Conservation (phyloP, 2,888 invertebrate species). For the Yponomeuta evonymella region DNA sequence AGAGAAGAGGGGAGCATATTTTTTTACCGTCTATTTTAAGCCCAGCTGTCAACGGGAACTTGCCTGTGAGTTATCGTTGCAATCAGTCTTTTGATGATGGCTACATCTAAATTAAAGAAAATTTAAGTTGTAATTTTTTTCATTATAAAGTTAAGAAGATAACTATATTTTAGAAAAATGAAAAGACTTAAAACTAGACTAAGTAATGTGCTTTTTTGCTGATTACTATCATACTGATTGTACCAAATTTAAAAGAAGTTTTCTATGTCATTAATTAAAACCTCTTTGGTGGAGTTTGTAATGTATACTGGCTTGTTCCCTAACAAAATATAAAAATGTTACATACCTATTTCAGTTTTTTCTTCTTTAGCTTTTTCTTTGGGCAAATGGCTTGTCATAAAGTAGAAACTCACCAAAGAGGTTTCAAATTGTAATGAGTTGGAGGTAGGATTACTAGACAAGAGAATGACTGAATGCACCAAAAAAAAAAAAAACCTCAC, state of each 20-base stretch:
- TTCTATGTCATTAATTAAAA: no score
- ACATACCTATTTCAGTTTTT: not conserved
- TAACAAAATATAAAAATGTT: no score
- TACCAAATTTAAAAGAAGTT: no score
- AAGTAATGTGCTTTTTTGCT: no score
- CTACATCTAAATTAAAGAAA: not conserved
- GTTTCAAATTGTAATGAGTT: not conserved
- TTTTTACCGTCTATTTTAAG: slow-evolving; percentile 7
- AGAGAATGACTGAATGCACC: no score
- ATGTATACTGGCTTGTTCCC: not conserved
- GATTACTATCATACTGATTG: no score
- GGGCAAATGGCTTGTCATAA: not conserved
- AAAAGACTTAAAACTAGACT: no score
- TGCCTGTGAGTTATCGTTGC: not conserved
- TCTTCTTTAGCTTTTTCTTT: not conserved
- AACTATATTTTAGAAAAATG: no score
- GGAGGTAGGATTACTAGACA: not conserved
- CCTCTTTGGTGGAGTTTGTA: not conserved
- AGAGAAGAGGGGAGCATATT: slow-evolving; percentile 1
- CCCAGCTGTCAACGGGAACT: slow-evolving; percentile 5
- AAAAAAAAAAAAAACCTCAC: no score
- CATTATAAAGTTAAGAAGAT: not conserved
- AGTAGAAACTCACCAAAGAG: not conserved
- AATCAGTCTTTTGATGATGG: slow-evolving; percentile 5
- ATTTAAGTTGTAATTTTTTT: not conserved